A percentile compares a stretch with the other conserved stretches of the same genome.
Conservation (phyloP, 2,113 vertebrate genomes). For the Puffinus mauretanicus region DNA sequence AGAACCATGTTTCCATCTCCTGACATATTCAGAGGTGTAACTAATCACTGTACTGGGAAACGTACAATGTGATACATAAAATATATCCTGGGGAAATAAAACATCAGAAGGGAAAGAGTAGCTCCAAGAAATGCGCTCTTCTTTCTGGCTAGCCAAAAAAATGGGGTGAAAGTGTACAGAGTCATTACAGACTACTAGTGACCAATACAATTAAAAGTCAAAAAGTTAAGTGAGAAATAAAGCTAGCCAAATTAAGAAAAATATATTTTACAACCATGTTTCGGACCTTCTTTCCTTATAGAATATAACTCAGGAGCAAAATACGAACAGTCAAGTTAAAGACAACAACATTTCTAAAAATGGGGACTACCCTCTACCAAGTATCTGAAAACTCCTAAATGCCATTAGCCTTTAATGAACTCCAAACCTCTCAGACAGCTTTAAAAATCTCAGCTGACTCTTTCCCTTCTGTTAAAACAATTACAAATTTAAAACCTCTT, state of each 20-base stretch:
- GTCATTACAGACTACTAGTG: neutral
- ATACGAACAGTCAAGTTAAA: neutral
- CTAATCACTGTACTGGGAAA: conserved; percentile 4
- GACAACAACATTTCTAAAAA: neutral
- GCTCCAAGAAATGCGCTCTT: neutral
- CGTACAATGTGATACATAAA: neutral
- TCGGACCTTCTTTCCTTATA: neutral
- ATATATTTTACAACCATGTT: neutral
- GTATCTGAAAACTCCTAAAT: neutral
- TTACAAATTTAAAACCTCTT: neutral
- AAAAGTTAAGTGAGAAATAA: neutral
- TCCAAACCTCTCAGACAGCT: neutral
- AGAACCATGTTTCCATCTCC: conserved; percentile 18
- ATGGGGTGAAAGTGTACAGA: neutral
- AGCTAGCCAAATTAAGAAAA: neutral
- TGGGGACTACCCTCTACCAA: neutral
- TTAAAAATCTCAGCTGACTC: neutral
- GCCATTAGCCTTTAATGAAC: neutral
- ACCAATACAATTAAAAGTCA: neutral
- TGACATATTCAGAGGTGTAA: conserved; percentile 22
- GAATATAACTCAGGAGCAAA: neutral
- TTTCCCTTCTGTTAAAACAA: neutral
- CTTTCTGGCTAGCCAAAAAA: neutral
- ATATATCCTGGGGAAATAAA: neutral
- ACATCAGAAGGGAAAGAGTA: neutral